These are phyloP conservation scores for Pseudomyrmex flavicornis DNA, from an alignment of 1,140 invertebrate species.

Conservation along the genomic window DNA sequence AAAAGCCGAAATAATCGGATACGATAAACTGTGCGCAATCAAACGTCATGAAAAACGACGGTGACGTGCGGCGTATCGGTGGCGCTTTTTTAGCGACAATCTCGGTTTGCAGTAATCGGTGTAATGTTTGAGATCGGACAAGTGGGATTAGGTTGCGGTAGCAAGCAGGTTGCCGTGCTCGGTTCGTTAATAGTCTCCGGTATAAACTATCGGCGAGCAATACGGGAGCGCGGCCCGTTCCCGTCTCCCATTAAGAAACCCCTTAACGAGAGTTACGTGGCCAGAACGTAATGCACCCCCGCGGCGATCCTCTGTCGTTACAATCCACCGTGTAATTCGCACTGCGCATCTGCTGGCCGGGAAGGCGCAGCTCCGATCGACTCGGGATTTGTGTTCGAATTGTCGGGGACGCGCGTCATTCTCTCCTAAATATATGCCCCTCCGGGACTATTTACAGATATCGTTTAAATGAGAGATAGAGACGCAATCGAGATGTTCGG, in stretches of 20 bases:
- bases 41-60: conserved; percentile 28
- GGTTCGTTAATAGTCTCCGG: conserved; percentile 64
- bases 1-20: not conserved
- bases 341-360: conserved; percentile 70
- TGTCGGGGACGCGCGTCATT: not conserved
- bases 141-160: conserved; percentile 56
- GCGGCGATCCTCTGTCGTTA: conserved; percentile 68
- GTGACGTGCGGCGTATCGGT: not conserved
- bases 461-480: not conserved
- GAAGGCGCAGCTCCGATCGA: conserved; percentile 19
- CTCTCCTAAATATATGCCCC: conserved; percentile 2
- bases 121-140: conserved; percentile 52
- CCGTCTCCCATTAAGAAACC: conserved; percentile 69
- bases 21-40: conserved; percentile 37
- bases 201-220: conserved; percentile 69
- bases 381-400: not conserved
- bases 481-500: not conserved
- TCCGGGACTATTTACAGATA: conserved; percentile 14
- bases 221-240: conserved; percentile 58
- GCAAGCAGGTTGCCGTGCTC: conserved; percentile 68
- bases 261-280: conserved; percentile 75
- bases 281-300: conserved; percentile 61
- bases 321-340: conserved; percentile 67
- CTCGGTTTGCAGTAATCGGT: conserved; percentile 27
- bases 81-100: conserved; percentile 35